These are phyloP conservation scores for Cervus canadensis DNA, from an alignment of 2,113 vertebrate species.

Conservation along the genomic window DNA sequence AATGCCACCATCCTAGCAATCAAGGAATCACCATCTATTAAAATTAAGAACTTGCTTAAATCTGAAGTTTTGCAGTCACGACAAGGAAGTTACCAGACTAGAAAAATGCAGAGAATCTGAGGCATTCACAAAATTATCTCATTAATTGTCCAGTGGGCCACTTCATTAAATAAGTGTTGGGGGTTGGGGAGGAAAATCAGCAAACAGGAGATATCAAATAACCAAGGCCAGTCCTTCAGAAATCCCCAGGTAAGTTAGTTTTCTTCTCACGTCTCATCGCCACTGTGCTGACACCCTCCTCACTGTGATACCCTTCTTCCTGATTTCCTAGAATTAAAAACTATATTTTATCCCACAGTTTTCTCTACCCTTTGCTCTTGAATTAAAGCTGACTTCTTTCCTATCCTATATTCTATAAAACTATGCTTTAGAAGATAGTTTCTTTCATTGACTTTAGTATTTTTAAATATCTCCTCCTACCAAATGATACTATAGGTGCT, in stretches of 20 bases:
- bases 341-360: neutral
- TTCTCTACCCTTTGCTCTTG: neutral
- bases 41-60: slow-evolving; percentile 5
- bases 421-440: neutral
- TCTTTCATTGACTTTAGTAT: neutral
- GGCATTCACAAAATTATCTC: neutral
- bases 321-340: neutral
- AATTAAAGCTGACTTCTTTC: neutral
- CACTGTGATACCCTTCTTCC: neutral
- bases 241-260: neutral
- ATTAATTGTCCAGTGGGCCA: neutral
- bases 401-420: neutral
- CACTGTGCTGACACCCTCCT: neutral
- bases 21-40: neutral
- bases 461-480: neutral
- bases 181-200: rapidly evolving
- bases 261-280: neutral
- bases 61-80: neutral
- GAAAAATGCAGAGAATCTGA: neutral
- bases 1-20: neutral
- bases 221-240: neutral
- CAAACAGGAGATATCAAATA: neutral
- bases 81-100: neutral
- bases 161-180: neutral
- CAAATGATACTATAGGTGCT: neutral